Percentiles rank a stretch among this genome's conserved stretches.
These are phyloP conservation scores for Cylas formicarius DNA, from an alignment of 1,140 invertebrate species.

Conservation along the genomic window DNA sequence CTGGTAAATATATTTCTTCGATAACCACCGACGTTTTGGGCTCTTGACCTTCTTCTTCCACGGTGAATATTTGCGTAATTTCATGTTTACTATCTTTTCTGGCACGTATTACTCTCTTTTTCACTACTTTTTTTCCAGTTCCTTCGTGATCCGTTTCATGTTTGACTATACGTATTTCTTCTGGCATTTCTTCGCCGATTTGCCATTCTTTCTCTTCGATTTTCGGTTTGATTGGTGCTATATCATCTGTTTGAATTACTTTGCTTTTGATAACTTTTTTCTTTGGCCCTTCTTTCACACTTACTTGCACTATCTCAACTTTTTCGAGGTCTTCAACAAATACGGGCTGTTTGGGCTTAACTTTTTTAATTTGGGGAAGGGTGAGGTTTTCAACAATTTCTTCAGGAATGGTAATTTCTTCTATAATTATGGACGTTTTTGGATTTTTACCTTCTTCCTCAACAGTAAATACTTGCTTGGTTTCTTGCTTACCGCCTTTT, in stretches of 20 bases:
- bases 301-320: constrained; percentile 12
- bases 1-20: constrained; percentile 20
- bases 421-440: constrained; percentile 35
- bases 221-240: constrained; percentile 17
- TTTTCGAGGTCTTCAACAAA: constrained; percentile 17
- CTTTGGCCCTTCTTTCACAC: constrained; percentile 34
- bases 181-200: constrained; percentile 30
- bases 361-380: constrained; percentile 41
- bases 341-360: constrained; percentile 13
- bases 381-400: constrained; percentile 35
- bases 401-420: constrained; percentile 35
- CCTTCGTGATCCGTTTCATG: constrained; percentile 36
- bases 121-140: constrained; percentile 38
- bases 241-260: constrained; percentile 29
- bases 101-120: constrained; percentile 35
- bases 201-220: constrained; percentile 4
- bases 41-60: constrained; percentile 36
- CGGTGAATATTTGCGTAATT: constrained; percentile 32
- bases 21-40: constrained; percentile 37
- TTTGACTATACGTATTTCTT: constrained; percentile 43
- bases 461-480: constrained; percentile 32
- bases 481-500: constrained; percentile 31
- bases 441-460: constrained; percentile 37
- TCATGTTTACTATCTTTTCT: constrained; percentile 35
- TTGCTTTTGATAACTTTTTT: constrained; percentile 33